Evolutionary conservation across 2,113 vertebrate genomes (phyloP).

Genomic region (Sakesphorus luctuosus): DNA sequence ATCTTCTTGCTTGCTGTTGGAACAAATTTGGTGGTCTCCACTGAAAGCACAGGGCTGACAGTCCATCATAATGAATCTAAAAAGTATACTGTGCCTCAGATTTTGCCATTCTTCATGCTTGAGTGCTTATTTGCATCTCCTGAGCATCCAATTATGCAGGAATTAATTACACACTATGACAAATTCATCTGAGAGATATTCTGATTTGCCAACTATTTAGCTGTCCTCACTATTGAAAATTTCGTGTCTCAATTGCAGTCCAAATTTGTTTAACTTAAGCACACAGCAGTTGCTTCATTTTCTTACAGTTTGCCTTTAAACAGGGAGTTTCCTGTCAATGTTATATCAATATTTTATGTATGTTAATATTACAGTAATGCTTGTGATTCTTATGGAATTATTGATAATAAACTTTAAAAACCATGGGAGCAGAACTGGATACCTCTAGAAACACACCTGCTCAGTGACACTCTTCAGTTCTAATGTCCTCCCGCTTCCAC

Average conservation of each 20-base stretch:
- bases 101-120: neutral
- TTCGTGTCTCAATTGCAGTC: neutral
- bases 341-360: neutral
- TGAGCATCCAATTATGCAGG: accelerated
- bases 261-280: neutral
- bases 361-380: neutral
- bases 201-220: neutral
- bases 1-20: neutral
- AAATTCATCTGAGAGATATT: neutral
- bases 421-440: neutral
- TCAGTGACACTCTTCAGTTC: neutral
- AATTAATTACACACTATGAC: neutral
- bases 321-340: neutral
- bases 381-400: neutral
- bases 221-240: neutral
- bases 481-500: neutral
- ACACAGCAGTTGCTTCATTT: neutral
- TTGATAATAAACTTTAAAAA: neutral
- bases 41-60: neutral
- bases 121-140: neutral
- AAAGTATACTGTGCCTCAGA: neutral
- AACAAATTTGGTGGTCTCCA: neutral
- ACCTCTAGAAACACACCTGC: neutral
- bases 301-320: neutral
- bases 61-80: neutral